Evolutionary conservation across 2,888 invertebrate species (phyloP).

Genomic region (Chrysolina oricalcia): DNA sequence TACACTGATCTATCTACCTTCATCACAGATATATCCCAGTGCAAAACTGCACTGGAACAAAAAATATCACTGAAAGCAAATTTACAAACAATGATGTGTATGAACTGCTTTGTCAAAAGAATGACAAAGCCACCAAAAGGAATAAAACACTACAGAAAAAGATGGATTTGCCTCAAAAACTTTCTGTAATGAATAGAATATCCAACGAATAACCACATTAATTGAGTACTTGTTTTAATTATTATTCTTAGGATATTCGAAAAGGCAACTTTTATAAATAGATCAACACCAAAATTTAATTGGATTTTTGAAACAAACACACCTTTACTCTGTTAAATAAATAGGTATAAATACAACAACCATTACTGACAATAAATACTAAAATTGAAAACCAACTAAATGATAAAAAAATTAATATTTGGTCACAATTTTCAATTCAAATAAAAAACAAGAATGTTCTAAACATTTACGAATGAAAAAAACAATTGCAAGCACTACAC

Average conservation of each 20-base stretch:
- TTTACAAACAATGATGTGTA: constrained; percentile 15
- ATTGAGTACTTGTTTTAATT: constrained; percentile 31
- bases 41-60: constrained; percentile 41
- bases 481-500: constrained; percentile 24
- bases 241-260: background rate
- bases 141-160: constrained; percentile 33
- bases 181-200: background rate
- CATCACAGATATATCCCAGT: constrained; percentile 24
- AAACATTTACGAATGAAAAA: background rate
- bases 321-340: constrained; percentile 19
- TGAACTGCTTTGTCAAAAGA: constrained; percentile 39
- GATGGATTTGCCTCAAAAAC: constrained; percentile 37
- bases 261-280: background rate
- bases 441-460: background rate
- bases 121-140: constrained; percentile 39
- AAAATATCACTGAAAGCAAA: constrained; percentile 17
- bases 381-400: background rate
- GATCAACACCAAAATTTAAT: background rate
- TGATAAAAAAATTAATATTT: background rate
- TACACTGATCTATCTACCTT: background rate
- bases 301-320: constrained; percentile 23
- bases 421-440: background rate
- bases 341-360: background rate
- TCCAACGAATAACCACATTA: background rate
- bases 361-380: constrained; percentile 5